phyloP scores from a whole-genome alignment of 2,113 vertebrate genomes.

The Tetrao urogallus region DNA sequence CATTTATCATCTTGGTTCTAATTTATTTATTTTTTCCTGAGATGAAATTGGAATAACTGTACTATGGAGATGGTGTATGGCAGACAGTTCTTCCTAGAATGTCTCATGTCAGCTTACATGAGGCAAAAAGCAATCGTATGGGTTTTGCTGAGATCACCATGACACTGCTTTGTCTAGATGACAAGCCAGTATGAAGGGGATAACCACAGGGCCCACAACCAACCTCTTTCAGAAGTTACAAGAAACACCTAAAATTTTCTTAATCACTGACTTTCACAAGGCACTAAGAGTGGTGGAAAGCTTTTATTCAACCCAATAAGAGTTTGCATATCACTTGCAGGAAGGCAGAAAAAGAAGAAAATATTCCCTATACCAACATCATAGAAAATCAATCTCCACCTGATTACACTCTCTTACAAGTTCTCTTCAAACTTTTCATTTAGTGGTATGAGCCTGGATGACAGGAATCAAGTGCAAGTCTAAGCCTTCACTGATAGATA shows the following conservation, averaged over 20 bases:
- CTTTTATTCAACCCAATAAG: neutral
- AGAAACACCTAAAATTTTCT: neutral
- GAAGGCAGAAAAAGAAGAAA: slow-evolving; percentile 3
- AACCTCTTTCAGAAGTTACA: neutral
- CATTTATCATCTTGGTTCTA: neutral
- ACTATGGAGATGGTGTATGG: neutral
- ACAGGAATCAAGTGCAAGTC: neutral
- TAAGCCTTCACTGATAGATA: neutral
- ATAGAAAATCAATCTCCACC: neutral
- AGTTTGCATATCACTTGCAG: neutral
- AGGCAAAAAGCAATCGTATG: neutral
- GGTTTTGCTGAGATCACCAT: neutral
- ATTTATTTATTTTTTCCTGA: neutral
- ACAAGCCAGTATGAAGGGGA: neutral
- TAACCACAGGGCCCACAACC: neutral
- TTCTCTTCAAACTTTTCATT: neutral
- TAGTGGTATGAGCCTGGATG: neutral
- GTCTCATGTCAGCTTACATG: neutral
- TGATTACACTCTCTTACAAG: neutral
- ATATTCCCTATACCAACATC: neutral
- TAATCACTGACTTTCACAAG: neutral
- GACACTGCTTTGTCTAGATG: neutral
- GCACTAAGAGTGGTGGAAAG: neutral
- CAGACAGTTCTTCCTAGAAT: neutral
- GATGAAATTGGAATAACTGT: neutral